Conservation (phyloP, 2,113 vertebrate species). For the Carollia perspicillata region DNA sequence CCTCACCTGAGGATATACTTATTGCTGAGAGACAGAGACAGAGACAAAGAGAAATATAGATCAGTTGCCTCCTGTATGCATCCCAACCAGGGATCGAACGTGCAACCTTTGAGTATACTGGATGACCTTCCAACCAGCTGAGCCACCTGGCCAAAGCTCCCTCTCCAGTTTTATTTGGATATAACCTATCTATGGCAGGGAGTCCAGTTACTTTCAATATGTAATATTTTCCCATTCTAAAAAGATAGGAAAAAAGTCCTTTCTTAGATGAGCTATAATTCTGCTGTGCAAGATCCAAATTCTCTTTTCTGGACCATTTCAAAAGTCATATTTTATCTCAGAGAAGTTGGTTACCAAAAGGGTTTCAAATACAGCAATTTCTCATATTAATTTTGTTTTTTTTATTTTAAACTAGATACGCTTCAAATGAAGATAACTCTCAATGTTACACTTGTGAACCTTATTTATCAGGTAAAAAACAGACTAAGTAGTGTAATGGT, state of each 20-base stretch:
- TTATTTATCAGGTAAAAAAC: background rate
- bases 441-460: background rate
- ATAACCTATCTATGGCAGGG: background rate
- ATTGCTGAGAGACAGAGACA: too few relatives aligned
- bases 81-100: too few relatives aligned
- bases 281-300: background rate
- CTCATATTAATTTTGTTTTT: background rate
- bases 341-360: background rate
- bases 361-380: background rate
- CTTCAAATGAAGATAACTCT: background rate
- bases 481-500: background rate
- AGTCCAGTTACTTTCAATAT: background rate
- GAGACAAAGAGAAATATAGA: too few relatives aligned
- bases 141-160: too few relatives aligned
- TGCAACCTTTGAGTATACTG: too few relatives aligned
- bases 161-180: background rate
- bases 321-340: background rate
- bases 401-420: background rate
- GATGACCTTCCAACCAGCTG: too few relatives aligned
- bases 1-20: too few relatives aligned
- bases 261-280: background rate
- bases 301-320: background rate
- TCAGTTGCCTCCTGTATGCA: too few relatives aligned
- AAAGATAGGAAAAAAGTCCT: background rate
- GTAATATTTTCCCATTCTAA: slow-evolving; percentile 17